Conservation (phyloP, 2,888 invertebrate species). For the Trachelus iudaicus region DNA sequence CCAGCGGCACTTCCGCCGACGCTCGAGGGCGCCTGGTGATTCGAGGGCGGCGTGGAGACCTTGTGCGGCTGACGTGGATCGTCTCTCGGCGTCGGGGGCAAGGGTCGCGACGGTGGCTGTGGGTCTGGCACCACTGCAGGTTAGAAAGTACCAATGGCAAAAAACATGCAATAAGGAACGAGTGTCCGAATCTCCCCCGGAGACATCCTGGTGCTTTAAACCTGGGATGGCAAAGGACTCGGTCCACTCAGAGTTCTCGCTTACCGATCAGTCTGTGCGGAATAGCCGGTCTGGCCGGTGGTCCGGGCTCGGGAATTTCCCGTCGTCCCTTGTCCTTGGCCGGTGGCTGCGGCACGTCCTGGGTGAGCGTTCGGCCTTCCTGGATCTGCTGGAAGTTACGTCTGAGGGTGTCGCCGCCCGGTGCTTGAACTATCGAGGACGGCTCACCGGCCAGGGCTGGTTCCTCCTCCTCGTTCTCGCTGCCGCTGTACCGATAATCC, state of each 20-base stretch:
- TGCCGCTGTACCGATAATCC: slow-evolving; percentile 85
- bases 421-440: slow-evolving; percentile 91
- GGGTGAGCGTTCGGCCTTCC: slow-evolving; percentile 77
- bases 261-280: slow-evolving; percentile 86
- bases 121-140: slow-evolving; percentile 85
- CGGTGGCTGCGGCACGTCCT: slow-evolving; percentile 62
- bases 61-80: slow-evolving; percentile 64
- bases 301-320: slow-evolving; percentile 81
- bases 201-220: background rate
- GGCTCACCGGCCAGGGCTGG: slow-evolving; percentile 92
- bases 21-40: slow-evolving; percentile 58
- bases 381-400: slow-evolving; percentile 99
- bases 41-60: slow-evolving; percentile 62
- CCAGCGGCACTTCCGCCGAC: slow-evolving; percentile 59
- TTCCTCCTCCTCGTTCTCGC: slow-evolving; percentile 97
- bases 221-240: background rate
- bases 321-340: slow-evolving; percentile 60
- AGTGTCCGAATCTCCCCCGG: background rate
- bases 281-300: slow-evolving; percentile 88
- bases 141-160: slow-evolving; percentile 11
- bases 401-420: slow-evolving; percentile 93
- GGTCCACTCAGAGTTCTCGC: slow-evolving; percentile 9
- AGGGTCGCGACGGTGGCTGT: slow-evolving; percentile 82
- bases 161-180: background rate
- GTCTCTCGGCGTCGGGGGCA: slow-evolving; percentile 85